Evolutionary conservation across 2,888 invertebrate genomes (phyloP).

Genomic region (Deroplatys truncata): DNA sequence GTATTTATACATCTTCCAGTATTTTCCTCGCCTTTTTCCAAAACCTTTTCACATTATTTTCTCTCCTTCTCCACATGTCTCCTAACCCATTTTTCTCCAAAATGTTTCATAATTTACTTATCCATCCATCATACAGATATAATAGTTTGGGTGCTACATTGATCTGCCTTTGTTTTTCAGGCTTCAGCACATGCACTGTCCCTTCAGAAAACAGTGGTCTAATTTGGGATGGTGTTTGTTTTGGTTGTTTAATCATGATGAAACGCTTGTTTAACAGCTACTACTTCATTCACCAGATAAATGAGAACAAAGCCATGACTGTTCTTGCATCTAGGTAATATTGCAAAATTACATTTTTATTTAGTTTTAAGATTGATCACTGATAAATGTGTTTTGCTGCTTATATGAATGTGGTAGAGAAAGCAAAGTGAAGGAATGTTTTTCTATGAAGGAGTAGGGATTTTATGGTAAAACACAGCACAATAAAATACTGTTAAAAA

Average conservation of each 20-base stretch:
- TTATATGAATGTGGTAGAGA: not conserved
- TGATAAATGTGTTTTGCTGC: not conserved
- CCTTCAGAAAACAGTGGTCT: constrained; percentile 81
- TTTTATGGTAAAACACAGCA: no score
- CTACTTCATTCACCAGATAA: constrained; percentile 95
- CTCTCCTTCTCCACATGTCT: no score
- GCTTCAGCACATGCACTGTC: constrained; percentile 53
- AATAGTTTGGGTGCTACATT: no score
- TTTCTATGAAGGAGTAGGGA: no score
- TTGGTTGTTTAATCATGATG: constrained; percentile 88
- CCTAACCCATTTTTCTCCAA: no score
- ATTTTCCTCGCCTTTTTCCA: no score
- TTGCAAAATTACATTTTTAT: not conserved
- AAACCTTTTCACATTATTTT: no score
- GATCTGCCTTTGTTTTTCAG: not conserved
- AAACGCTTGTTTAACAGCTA: constrained; percentile 88
- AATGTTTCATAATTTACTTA: no score
- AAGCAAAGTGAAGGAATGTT: not conserved
- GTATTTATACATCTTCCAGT: no score
- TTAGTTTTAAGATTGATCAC: constrained; percentile 24
- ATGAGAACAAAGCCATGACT: constrained; percentile 92
- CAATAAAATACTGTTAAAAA: no score
- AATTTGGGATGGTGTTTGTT: constrained; percentile 93
- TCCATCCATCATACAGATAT: no score
- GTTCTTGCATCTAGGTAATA: constrained; percentile 82